Conservation (phyloP, 1,140 invertebrate genomes). For the Andrena cerasifolii region DNA sequence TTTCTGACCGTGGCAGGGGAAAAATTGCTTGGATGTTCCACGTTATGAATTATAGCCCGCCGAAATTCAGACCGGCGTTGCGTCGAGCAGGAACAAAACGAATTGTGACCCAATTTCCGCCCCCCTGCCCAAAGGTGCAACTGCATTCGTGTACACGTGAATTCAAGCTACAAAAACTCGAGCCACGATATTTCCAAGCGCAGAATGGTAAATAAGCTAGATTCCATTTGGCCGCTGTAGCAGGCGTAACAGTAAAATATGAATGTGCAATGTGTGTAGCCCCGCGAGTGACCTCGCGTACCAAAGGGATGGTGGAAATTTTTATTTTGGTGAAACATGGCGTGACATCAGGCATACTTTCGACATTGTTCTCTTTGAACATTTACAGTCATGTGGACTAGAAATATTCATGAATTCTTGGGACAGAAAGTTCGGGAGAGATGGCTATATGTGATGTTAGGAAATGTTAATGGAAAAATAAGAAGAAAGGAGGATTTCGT, state of each 20-base stretch:
- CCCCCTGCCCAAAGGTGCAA: constrained; percentile 3
- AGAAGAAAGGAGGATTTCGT: no score
- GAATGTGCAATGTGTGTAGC: neutral
- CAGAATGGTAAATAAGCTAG: neutral
- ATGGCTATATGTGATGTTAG: no score
- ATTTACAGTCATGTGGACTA: neutral
- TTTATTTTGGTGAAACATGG: no score
- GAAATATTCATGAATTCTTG: constrained; percentile 10
- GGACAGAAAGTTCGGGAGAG: no score
- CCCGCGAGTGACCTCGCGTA: no score
- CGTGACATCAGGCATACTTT: no score
- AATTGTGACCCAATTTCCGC: constrained; percentile 46
- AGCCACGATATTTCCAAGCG: neutral
- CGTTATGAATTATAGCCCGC: constrained; percentile 15
- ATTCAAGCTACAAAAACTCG: neutral
- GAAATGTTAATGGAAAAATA: no score
- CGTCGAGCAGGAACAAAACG: constrained; percentile 40
- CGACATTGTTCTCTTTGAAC: neutral
- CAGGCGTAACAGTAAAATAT: neutral
- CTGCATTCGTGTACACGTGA: neutral
- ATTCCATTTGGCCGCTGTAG: neutral
- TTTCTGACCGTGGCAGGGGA: neutral
- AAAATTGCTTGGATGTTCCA: constrained; percentile 27
- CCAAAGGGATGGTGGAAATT: no score
- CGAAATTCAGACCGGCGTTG: constrained; percentile 10